Base-by-base conservation (phyloP, 1,140 invertebrate genomes). In the Pseudomyrmex gracilis region DNA sequence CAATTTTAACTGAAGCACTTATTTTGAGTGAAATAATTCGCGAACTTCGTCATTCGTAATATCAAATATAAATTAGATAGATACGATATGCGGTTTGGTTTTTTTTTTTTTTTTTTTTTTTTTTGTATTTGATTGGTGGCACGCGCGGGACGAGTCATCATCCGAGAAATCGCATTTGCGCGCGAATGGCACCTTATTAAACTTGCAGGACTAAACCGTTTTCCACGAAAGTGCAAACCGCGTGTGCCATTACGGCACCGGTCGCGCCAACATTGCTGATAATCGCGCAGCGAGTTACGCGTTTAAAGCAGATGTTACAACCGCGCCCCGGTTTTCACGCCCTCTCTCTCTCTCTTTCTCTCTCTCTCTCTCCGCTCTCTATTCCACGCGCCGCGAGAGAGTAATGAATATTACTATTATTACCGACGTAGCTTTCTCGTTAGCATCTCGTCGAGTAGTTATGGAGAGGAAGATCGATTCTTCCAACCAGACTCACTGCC, bases 321-420 rank as follows among this genome's bases (percentile, higher is more conserved):
- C 58, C 55, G 47, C 74, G 55, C 76, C 66, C 63, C 53, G 70
- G 85, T 77, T 87, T 51, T 83, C 61, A 77, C 61, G 61, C 63
- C 71, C 76, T n/a, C n/a, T n/a, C n/a, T n/a, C n/a, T n/a, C n/a
- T n/a, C n/a, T n/a, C n/a, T n/a, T n/a, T n/a, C n/a, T n/a, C n/a
- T n/a, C n/a, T 34, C 45, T 12, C 43, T 80, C 55, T 49, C 77
- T 45, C 34, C 15, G 20, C 20, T 68, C 43, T 15, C n/a, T n/a
- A n/a, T n/a, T 70, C 22, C 53, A 13, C 43, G 43, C 60, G 20
- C 15, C 73, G 49, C 45, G 45, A 47, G 45, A 51, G 34, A 71
- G 76, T 80, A 80, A 80, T 71, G 76, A 80, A 80, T 80, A 80
- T 70, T 80, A 80, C 76, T 80, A 80, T 80, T 80, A 80, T 80